Evolutionary conservation across 2,113 vertebrate genomes (phyloP), one percentile per base, ranked within the genome.

Genomic region (Coreoperca whiteheadi): DNA sequence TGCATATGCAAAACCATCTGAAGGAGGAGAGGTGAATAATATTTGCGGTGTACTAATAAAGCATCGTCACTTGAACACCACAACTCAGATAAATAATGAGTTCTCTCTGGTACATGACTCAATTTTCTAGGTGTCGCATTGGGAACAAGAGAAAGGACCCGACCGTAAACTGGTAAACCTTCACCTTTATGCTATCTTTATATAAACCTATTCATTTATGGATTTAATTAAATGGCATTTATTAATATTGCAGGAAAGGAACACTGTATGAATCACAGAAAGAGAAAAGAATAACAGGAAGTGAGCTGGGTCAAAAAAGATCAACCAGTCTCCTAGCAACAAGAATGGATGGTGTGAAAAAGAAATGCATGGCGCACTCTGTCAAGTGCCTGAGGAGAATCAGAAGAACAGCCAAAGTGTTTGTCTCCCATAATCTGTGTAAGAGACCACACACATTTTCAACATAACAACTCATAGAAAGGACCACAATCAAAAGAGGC

Each of bases 301-400:
- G 83, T 60, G 66, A 91, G 81, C 50, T 60, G 18, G 79, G 79
- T 84, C 48, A 77, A 85, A 90, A 76, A 91, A 77, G 57, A 92
- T 76, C 84, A 86, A 88, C 59, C 76, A 77, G 93, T 93, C 77
- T 90, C 93, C 87, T 92, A 92, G 94, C 92, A 94, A 94, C 93
- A 83, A 83, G 83, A 84, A 88, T 20, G 81, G 88, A 91, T 81
- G 51, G 75, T 81, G 84, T 76, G 70, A 88, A 89, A 85, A 83
- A 86, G 63, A 88, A 89, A 90, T 84, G 87, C 74, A 88, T 50
- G 78, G 83, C 80, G 86, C 77, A 85, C 83, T 81, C 85, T 77
- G 87, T 91, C 88, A 86, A 87, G 65, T 74, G 84, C 86, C 74
- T 7, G 72, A 88, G 78, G 83, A 91, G 85, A 86, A 46, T 83